Evolutionary conservation across 2,888 invertebrate genomes (phyloP).

Genomic region (Pecten maximus): DNA sequence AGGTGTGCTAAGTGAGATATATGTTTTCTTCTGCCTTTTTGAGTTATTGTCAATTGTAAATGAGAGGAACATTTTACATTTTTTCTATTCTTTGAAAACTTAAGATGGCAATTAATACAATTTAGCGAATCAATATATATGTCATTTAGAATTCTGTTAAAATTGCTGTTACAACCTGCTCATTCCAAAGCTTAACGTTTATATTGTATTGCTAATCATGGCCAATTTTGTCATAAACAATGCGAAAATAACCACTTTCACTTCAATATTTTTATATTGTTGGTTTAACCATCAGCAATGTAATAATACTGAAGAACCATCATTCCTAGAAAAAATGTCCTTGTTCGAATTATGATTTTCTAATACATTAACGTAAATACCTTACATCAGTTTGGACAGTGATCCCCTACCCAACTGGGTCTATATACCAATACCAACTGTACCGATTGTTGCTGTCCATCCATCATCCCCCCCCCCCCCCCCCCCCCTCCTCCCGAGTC

Average conservation of each 20-base stretch:
- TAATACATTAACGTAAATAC: background rate
- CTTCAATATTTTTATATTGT: background rate
- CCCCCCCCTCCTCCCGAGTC: no score
- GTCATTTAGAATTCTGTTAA: background rate
- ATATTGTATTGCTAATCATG: no score
- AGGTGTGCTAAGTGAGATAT: constrained; percentile 8
- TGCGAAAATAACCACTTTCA: background rate
- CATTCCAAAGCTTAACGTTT: no score
- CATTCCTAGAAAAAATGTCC: background rate
- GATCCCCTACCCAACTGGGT: background rate
- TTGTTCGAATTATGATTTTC: background rate
- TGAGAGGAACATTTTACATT: background rate
- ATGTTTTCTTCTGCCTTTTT: background rate
- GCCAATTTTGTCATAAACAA: no score
- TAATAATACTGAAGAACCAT: background rate
- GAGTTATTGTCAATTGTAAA: background rate
- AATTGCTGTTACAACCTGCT: background rate
- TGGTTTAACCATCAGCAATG: background rate
- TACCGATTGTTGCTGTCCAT: background rate
- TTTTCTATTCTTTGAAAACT: background rate
- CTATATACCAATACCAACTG: background rate
- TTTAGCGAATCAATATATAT: background rate
- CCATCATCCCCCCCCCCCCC: no score
- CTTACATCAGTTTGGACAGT: background rate
- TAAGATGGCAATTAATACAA: background rate